Conservation (phyloP, 2,113 vertebrate species). For the Cephalopterus ornatus region DNA sequence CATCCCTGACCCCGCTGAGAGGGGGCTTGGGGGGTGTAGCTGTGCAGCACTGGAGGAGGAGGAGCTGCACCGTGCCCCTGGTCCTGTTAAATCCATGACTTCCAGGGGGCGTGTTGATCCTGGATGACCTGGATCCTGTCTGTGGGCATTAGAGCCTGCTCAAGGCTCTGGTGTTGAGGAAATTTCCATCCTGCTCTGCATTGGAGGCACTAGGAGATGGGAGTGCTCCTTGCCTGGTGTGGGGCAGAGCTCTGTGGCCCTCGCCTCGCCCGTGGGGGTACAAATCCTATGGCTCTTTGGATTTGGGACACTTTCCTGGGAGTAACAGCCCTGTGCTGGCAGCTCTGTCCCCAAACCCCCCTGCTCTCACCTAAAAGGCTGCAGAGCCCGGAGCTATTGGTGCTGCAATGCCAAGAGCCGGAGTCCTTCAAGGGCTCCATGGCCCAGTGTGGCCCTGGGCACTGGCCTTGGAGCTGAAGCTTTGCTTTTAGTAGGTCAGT, state of each 20-base stretch:
- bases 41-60: neutral
- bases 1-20: fast-evolving
- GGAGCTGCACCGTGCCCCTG: neutral
- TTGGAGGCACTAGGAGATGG: neutral
- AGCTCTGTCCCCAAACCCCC: neutral
- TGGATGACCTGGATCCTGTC: fast-evolving
- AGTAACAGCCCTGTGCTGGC: neutral
- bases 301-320: neutral
- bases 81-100: fast-evolving
- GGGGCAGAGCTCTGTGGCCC: neutral
- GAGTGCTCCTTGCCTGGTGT: fast-evolving
- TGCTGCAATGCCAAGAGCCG: fast-evolving
- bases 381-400: neutral
- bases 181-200: fast-evolving
- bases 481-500: slow-evolving; percentile 30
- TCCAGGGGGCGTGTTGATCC: neutral
- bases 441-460: neutral
- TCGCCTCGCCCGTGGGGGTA: fast-evolving
- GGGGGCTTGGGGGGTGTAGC: no score
- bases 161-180: fast-evolving
- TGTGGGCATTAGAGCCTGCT: neutral
- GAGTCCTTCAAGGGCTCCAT: neutral
- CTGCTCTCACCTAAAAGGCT: neutral
- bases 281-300: fast-evolving
- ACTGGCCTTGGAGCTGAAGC: neutral